Evolutionary conservation across 2,888 invertebrate species (phyloP).

Genomic region (Platycheirus albimanus): DNA sequence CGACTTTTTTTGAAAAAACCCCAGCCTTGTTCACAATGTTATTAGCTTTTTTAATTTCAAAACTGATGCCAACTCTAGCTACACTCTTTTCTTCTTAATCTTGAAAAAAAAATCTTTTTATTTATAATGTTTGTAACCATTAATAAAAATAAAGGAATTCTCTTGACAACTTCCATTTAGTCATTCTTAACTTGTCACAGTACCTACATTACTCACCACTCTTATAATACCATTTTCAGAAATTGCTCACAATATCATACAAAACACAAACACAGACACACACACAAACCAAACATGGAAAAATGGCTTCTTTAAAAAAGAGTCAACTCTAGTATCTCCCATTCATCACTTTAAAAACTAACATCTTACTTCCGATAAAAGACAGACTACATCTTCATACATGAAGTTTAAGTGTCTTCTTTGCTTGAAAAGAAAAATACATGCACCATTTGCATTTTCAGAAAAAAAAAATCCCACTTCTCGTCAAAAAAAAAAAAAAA

Average conservation of each 20-base stretch:
- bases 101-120: too few species aligned
- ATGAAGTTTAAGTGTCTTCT: slow-evolving; percentile 18
- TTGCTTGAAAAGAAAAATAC: slow-evolving; percentile 43
- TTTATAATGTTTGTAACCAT: too few species aligned
- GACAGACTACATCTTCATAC: slow-evolving; percentile 19
- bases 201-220: slow-evolving; percentile 42
- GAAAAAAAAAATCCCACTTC: slow-evolving; percentile 23
- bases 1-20: too few species aligned
- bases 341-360: slow-evolving; percentile 52
- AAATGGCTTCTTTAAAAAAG: not conserved
- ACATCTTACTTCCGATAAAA: slow-evolving; percentile 63
- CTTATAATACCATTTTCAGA: slow-evolving; percentile 36
- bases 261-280: too few species aligned
- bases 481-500: not conserved
- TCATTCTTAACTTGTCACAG: slow-evolving; percentile 39
- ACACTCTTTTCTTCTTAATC: too few species aligned
- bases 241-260: not conserved
- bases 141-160: not conserved
- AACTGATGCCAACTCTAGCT: too few species aligned
- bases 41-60: too few species aligned
- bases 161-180: slow-evolving; percentile 11
- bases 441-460: slow-evolving; percentile 51
- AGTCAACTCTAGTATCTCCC: slow-evolving; percentile 20
- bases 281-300: not conserved
- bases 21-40: too few species aligned